Base-by-base conservation (phyloP, 2,888 invertebrate species). In the Encarsia formosa region DNA sequence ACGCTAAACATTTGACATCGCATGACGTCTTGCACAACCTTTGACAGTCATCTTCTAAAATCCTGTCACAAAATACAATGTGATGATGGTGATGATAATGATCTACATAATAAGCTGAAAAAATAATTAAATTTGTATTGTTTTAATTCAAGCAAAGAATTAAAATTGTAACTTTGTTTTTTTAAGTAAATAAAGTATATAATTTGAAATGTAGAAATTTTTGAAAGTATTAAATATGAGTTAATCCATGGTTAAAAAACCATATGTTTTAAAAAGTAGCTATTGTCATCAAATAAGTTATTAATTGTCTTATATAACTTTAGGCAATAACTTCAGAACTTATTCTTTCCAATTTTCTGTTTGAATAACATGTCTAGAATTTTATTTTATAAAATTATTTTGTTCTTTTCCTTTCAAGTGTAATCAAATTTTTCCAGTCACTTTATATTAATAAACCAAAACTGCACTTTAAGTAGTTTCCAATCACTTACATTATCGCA, bases 1-100 rank as follows among this genome's bases (percentile, higher is more conserved):
- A 52, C 3, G 46, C 52, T 16, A 52, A 31, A n/a, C 52, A 52
- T 13, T 52, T 19, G 4, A 52, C 52, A 3, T 24, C 31, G 5
- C 32, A n/a, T 15, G 19, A 43, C 6, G 41, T 52, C n/a, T 22
- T 41, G 38, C 52, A 52, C 11, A 52, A 3, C n/a, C 20, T 20
- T 38, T 37, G 37, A 9, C 52, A 52, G 8, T 19, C 35, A n/a
- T 41, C 22, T 29, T 46, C 41, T 18, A 52, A 23, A 15, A 20
- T 18, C 18, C 46, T 35, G 13, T 47, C 45, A 18, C 52, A 52
- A 11, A 39, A 52, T 18, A 52, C 24, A 3, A 50, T 32, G 6
- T 38, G 44, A 11, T 31, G 34, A n/a, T 34, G 37, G 3, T 19
- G 19, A 11, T 37, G 37, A 13, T 5, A 41, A 48, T 24, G 40